A percentile compares a stretch with the other conserved stretches of the same genome.
Conservation (phyloP, 2,113 vertebrate species). For the Nothocercus julius region DNA sequence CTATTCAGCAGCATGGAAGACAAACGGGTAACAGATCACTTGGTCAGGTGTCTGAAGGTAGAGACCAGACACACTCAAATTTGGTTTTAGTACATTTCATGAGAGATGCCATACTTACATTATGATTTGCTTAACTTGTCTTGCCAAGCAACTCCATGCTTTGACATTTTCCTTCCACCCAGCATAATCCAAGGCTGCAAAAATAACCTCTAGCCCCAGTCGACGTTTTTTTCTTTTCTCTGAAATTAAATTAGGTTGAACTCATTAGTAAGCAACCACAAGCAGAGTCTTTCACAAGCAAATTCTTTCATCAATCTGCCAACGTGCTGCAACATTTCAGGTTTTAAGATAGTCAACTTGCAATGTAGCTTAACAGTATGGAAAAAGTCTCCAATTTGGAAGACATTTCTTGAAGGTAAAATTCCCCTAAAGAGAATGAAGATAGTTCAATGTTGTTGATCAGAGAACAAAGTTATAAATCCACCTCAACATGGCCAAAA, state of each 20-base stretch:
- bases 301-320: not conserved
- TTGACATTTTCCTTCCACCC: constrained; percentile 84
- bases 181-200: constrained; percentile 86
- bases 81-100: not conserved
- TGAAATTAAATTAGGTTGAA: constrained; percentile 28
- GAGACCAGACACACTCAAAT: not conserved
- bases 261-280: not conserved
- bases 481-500: not conserved
- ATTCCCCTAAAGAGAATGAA: not conserved
- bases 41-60: not conserved
- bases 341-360: not conserved
- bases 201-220: constrained; percentile 80
- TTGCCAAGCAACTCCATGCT: constrained; percentile 83
- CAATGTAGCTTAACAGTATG: not conserved
- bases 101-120: constrained; percentile 67
- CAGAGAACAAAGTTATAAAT: not conserved
- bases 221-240: constrained; percentile 69
- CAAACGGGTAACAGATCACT: not conserved
- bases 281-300: not conserved
- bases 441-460: too few species aligned
- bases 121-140: constrained; percentile 73
- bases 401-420: not conserved
- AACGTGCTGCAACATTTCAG: not conserved
- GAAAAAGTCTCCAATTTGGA: not conserved
- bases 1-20: not conserved